Conservation (phyloP, 2,113 vertebrate genomes). For the Eulemur rufifrons region DNA sequence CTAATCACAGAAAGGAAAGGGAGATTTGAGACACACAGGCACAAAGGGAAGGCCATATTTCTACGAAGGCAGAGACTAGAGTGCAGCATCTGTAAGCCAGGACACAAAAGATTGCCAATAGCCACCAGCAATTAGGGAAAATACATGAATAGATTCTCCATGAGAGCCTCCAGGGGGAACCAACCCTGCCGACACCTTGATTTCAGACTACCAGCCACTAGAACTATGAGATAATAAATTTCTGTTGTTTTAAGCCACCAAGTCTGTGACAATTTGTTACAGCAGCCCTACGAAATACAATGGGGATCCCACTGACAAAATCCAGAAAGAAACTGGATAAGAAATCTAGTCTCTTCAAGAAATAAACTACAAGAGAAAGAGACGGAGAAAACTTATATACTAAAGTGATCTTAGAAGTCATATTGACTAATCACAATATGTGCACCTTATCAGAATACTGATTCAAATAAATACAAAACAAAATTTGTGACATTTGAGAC, state of each 20-base stretch:
- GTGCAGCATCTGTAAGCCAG: neutral
- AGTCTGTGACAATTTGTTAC: neutral
- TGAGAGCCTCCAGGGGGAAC: neutral
- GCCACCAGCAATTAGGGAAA: too few relatives aligned
- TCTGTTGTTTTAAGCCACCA: neutral
- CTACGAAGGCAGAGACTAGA: neutral
- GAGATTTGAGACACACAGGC: neutral
- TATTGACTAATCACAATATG: neutral
- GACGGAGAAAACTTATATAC: neutral
- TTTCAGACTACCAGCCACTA: neutral
- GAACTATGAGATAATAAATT: neutral
- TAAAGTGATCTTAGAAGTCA: neutral
- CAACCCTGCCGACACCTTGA: neutral
- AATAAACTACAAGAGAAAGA: neutral
- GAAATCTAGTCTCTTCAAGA: slow-evolving; percentile 17
- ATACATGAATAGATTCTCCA: neutral
- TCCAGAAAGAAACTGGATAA: neutral
- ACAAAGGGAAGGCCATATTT: neutral
- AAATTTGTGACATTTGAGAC: neutral
- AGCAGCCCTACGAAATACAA: neutral
- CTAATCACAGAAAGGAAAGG: neutral
- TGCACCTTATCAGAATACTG: neutral
- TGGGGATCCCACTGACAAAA: neutral
- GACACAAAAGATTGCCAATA: neutral
- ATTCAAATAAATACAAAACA: neutral